Base-by-base conservation (phyloP, 1,140 invertebrate species). In the Nomia melanderi region DNA sequence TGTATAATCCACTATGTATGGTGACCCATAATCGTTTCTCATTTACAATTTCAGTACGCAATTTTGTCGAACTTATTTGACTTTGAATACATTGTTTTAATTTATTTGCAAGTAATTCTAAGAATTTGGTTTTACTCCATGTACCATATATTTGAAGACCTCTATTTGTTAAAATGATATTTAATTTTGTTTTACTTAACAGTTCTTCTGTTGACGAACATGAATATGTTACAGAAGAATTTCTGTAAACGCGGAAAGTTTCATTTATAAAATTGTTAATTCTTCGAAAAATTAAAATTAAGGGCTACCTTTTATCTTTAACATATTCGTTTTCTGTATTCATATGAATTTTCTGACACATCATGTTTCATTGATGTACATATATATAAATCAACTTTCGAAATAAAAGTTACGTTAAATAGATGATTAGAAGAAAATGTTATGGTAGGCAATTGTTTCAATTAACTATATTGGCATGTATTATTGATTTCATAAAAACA, bases 1-100 rank as follows among this genome's bases (percentile, higher is more conserved):
- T 81, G n/a, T 83, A 87, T 39, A 83, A 80, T 47, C 84, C 86
- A 14, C 69, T 78, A 9, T 83, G 72, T 1, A 87, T 70, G 27
- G 80, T 57, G 20, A 62, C 64, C 57, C 57, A 54, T 25, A 77
- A 53, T 29, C 14, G 57, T 74, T 39, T 41, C 53, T 78, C 20
- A 17, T 14, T 59, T 31, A 25, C 54, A 8, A 4, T 14, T 12
- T 44, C 25, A 3, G 25, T 20, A 9, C 23, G 9, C 3, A 12
- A 31, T 39, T 0, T 11, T 62, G 27, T 23, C 39, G 25, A 23
- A 11, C 6, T 20, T 1, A 17, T 20, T 20, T 67, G 27, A 12
- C 2, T 0, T 14, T 7, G 23, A 23, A 41, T 17, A 2, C 29
- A n/a, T 63, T 31, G 74, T 27, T 64, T 54, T 11, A 83, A 53